Conservation (phyloP, 1,140 invertebrate genomes). For the Leptopilina boulardi region DNA sequence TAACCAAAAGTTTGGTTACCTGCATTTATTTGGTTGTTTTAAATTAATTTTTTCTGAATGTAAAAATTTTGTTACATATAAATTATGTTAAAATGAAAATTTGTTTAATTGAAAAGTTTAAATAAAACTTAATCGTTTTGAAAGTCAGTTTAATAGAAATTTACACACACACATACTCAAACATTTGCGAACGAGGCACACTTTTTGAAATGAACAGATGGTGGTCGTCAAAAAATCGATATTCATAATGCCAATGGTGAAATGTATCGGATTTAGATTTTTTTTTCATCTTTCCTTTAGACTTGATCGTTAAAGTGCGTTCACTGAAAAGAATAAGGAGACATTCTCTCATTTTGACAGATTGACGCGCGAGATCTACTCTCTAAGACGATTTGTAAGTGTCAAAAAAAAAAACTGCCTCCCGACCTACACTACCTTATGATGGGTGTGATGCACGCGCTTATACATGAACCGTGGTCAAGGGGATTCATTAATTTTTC, state of each 20-base stretch:
- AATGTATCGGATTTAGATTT: constrained; percentile 18
- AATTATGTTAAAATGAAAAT: not conserved
- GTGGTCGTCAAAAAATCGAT: constrained; percentile 47
- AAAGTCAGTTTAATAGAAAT: not conserved
- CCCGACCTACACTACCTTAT: no score
- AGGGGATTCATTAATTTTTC: constrained; percentile 28
- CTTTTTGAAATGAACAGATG: constrained; percentile 49
- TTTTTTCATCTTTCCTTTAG: not conserved
- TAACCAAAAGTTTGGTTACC: no score
- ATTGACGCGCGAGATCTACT: constrained; percentile 19
- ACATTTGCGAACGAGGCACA: not conserved
- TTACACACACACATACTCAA: not conserved
- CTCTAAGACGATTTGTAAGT: not conserved
- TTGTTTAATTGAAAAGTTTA: no score
- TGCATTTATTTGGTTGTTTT: no score
- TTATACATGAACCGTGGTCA: not conserved
- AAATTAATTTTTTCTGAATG: no score
- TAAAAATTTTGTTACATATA: not conserved
- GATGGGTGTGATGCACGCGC: not conserved
- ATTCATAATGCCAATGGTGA: constrained; percentile 39
- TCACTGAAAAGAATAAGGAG: not conserved
- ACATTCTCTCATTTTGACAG: not conserved
- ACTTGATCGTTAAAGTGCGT: not conserved
- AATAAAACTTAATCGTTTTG: not conserved
- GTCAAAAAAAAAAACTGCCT: not conserved